A percentile compares a stretch with the other conserved stretches of the same genome.
These are phyloP conservation scores for Phyllostomus discolor DNA, from an alignment of 2,113 vertebrate species.

Conservation along the genomic window DNA sequence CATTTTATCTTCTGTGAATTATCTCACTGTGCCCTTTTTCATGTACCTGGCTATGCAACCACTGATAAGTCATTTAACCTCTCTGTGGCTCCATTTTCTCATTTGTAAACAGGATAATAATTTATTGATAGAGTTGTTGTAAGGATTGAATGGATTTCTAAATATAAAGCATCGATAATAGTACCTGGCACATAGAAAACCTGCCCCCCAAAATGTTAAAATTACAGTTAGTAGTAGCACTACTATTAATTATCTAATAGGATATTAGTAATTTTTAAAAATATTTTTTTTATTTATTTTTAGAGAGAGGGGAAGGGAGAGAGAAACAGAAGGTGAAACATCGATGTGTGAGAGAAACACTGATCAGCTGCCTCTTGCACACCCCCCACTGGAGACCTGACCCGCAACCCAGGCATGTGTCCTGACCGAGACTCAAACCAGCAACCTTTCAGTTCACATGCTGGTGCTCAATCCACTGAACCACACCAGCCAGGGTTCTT, in stretches of 20 bases:
- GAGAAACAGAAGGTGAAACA: too few relatives aligned
- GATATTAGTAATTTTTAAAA: neutral
- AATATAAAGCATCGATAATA: neutral
- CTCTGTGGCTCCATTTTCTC: neutral
- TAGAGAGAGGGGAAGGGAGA: too few relatives aligned
- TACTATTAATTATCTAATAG: neutral
- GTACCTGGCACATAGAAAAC: neutral
- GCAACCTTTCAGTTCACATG: too few relatives aligned
- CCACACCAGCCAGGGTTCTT: neutral
- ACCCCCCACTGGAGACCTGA: too few relatives aligned
- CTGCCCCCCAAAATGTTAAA: neutral
- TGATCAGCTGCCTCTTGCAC: too few relatives aligned
- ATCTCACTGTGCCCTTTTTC: neutral
- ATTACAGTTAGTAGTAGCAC: neutral
- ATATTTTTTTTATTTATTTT: too few relatives aligned
- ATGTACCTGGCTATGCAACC: neutral
- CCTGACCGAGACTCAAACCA: too few relatives aligned
- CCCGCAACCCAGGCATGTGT: too few relatives aligned
- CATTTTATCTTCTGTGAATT: slow-evolving; percentile 1
- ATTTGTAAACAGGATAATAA: neutral
- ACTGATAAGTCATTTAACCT: neutral
- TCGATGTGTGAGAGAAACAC: too few relatives aligned
- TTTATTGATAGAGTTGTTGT: neutral
- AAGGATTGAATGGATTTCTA: slow-evolving; percentile 17
- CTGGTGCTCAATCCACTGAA: too few relatives aligned